Conservation (phyloP, 1,140 invertebrate species). For the Acyrthosiphon pisum region DNA sequence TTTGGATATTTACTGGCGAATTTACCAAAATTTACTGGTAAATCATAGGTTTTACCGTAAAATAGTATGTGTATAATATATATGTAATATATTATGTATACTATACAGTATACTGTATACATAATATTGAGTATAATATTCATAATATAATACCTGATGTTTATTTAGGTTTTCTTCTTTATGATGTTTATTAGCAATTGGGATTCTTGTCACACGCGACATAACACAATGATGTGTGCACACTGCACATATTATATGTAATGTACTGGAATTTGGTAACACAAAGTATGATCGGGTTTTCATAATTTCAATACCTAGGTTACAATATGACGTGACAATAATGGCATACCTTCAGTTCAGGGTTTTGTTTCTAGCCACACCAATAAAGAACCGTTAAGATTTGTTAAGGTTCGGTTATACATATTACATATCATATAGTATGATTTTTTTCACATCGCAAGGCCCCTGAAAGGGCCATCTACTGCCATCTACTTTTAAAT, state of each 20-base stretch:
- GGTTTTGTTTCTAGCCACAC: constrained; percentile 54
- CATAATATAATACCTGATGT: neutral
- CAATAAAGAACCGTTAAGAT: constrained; percentile 47
- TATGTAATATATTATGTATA: no score
- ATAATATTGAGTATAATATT: neutral
- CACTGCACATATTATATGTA: neutral
- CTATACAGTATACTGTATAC: no score
- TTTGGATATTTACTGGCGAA: no score
- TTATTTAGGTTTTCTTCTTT: neutral
- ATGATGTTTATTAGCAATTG: neutral
- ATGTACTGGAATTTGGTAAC: constrained; percentile 47
- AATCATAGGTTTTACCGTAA: no score
- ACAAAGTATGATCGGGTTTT: constrained; percentile 49
- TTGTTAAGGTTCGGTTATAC: constrained; percentile 19
- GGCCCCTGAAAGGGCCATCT: neutral
- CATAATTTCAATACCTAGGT: constrained; percentile 44
- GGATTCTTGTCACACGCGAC: constrained; percentile 47
- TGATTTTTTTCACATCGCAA: neutral
- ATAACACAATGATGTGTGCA: constrained; percentile 29
- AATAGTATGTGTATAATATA: no score
- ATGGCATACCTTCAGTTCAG: neutral
- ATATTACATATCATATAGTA: neutral
- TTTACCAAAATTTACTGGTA: no score
- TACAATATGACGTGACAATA: constrained; percentile 50
- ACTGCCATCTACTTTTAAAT: neutral